Conservation (phyloP, 1,140 invertebrate species). For the Megalonaias nervosa region DNA sequence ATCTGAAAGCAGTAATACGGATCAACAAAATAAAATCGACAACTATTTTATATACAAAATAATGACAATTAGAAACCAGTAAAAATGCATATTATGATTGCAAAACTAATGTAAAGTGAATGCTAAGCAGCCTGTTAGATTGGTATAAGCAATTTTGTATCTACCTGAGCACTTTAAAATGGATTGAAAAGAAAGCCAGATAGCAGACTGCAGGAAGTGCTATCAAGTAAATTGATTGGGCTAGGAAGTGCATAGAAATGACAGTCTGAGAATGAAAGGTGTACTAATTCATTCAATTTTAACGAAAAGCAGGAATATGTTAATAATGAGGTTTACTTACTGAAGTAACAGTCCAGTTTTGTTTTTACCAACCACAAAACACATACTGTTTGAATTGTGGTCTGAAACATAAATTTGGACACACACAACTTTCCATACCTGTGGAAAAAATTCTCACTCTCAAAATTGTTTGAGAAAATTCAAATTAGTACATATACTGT, state of each 20-base stretch:
- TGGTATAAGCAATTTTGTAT: constrained; percentile 14
- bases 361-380: no score
- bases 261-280: constrained; percentile 77
- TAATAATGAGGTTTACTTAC: background rate
- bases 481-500: no score
- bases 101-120: no score
- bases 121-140: background rate
- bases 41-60: no score
- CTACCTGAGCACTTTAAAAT: constrained; percentile 90
- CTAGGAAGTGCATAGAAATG: constrained; percentile 87
- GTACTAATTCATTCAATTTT: constrained; percentile 1
- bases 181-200: constrained; percentile 91
- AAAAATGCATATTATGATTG: no score
- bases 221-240: constrained; percentile 87
- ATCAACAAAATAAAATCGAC: no score
- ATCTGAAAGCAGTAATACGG: no score
- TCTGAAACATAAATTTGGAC: background rate
- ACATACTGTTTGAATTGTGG: background rate
- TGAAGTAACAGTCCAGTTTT: no score
- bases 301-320: constrained; percentile 6
- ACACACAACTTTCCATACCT: background rate
- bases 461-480: no score
- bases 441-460: no score
- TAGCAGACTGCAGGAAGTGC: constrained; percentile 87
- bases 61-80: no score